These are phyloP conservation scores for Rhinoderma darwinii DNA, from an alignment of 2,113 vertebrate genomes.

Conservation along the genomic window DNA sequence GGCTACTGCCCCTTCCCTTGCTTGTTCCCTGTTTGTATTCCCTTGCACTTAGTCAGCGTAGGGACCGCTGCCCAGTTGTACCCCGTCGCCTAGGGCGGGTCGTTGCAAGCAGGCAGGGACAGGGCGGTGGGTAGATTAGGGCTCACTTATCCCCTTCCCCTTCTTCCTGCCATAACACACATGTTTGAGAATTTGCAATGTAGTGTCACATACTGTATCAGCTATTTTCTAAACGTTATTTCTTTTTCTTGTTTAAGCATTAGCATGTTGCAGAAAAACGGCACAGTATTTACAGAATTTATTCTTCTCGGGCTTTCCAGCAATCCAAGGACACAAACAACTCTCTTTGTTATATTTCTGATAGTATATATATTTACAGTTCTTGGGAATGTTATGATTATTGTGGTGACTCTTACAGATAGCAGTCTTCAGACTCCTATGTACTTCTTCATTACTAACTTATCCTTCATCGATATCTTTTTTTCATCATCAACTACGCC, in stretches of 20 bases:
- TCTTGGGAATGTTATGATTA: background rate
- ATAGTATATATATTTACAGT: background rate
- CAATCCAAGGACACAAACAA: background rate
- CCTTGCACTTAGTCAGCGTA: too few species aligned
- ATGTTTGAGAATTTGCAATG: background rate
- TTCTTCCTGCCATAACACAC: too few species aligned
- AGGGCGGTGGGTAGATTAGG: too few species aligned
- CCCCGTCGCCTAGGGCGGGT: too few species aligned
- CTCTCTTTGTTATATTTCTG: background rate
- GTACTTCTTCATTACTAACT: conserved; percentile 35
- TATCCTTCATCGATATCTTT: conserved; percentile 61
- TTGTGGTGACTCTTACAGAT: conserved; percentile 47
- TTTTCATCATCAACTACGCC: conserved; percentile 63
- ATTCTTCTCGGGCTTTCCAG: conserved; percentile 24
- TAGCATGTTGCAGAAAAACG: background rate
- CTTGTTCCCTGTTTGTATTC: too few species aligned
- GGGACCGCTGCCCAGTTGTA: too few species aligned
- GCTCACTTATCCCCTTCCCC: too few species aligned
- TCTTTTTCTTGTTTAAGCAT: background rate
- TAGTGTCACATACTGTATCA: too few species aligned
- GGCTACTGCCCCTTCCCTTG: too few species aligned
- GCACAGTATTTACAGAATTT: background rate
- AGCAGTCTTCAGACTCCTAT: conserved; percentile 22
- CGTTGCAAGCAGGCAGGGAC: too few species aligned
- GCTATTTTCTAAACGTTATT: background rate